Percentiles rank a stretch among this genome's conserved stretches.
Conservation (phyloP, 2,797 vertebrate species). For the Otolemur crassicaudatus region DNA sequence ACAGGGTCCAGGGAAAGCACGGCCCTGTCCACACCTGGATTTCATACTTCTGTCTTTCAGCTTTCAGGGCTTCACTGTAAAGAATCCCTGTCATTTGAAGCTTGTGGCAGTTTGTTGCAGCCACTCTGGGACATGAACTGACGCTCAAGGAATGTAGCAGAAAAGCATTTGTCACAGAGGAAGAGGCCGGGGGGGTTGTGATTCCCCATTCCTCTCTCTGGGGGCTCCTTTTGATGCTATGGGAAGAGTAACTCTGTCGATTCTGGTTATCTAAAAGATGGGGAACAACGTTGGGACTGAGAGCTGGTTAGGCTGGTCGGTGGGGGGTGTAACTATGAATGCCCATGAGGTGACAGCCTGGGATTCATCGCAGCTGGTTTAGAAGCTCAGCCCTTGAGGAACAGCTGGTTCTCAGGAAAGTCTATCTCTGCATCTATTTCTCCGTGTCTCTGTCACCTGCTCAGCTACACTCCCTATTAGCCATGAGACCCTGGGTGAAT, state of each 20-base stretch:
- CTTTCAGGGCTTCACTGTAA: not conserved
- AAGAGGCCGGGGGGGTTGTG: not conserved
- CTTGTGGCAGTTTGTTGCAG: fast-evolving
- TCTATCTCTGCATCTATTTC: no score
- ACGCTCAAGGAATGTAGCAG: not conserved
- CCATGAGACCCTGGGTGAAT: not conserved
- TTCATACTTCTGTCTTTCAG: no score
- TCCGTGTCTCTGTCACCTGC: not conserved
- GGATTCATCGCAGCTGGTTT: not conserved
- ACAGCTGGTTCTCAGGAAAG: not conserved
- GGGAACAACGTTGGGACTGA: fast-evolving
- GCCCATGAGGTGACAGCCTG: not conserved
- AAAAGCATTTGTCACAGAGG: not conserved
- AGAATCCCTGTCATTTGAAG: not conserved
- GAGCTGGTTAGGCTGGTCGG: not conserved
- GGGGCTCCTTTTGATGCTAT: no score
- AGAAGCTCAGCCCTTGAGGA: not conserved
- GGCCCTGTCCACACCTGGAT: not conserved
- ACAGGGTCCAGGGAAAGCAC: not conserved
- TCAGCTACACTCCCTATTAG: not conserved
- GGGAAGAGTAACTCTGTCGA: not conserved
- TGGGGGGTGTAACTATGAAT: fast-evolving
- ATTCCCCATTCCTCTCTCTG: no score
- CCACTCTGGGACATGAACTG: no score
- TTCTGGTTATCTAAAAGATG: not conserved